phyloP scores from a whole-genome alignment of 2,797 vertebrate species.

The Hyperoplus lanceolatus region DNA sequence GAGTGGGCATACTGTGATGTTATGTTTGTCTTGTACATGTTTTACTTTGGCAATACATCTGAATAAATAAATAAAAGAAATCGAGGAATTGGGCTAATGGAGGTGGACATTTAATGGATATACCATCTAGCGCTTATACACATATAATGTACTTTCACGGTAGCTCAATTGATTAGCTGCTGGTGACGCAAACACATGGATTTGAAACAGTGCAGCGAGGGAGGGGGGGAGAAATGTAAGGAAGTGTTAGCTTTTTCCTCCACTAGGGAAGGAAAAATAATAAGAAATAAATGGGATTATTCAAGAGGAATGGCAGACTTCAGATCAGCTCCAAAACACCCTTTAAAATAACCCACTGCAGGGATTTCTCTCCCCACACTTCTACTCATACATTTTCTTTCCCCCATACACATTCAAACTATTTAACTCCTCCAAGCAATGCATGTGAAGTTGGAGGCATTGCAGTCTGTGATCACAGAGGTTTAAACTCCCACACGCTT shows the following conservation, averaged over 20 bases:
- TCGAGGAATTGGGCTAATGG: background rate
- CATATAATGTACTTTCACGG: constrained; percentile 36
- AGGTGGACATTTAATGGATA: constrained; percentile 18
- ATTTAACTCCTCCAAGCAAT: constrained; percentile 31
- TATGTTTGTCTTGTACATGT: too few species aligned
- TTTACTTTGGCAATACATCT: too few species aligned
- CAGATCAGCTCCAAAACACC: constrained; percentile 40
- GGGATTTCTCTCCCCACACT: constrained; percentile 31
- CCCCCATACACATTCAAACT: constrained; percentile 16
- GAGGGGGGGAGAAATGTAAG: constrained; percentile 21
- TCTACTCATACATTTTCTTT: constrained; percentile 25
- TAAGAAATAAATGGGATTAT: constrained; percentile 54
- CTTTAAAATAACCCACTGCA: constrained; percentile 24
- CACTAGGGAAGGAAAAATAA: constrained; percentile 14
- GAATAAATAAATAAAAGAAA: too few species aligned
- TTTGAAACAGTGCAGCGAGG: constrained; percentile 29
- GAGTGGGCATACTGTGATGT: too few species aligned
- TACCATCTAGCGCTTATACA: background rate
- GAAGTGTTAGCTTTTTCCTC: constrained; percentile 3
- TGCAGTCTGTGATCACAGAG: constrained; percentile 21
- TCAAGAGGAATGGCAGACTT: constrained; percentile 57
- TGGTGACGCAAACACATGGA: constrained; percentile 31
- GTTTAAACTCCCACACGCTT: constrained; percentile 25
- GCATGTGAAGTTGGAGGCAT: constrained; percentile 9
- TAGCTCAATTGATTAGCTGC: constrained; percentile 30